These are phyloP conservation scores for Orbicella faveolata DNA, from an alignment of 64 coral and sea anemone genomes.

Conservation along the genomic window DNA sequence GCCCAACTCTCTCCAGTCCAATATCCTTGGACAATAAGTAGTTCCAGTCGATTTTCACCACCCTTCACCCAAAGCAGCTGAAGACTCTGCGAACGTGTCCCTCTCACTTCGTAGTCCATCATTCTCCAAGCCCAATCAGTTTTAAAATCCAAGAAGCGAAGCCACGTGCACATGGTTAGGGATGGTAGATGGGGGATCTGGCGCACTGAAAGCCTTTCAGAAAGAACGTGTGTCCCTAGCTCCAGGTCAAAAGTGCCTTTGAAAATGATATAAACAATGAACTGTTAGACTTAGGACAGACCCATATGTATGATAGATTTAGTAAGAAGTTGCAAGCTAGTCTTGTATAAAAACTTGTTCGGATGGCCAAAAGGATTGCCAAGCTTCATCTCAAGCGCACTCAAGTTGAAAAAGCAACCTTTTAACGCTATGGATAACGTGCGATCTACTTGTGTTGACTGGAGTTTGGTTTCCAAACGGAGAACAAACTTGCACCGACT, in stretches of 20 bases:
- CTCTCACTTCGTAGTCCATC: not conserved
- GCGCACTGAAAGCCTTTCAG: not conserved
- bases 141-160: not conserved
- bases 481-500: no score
- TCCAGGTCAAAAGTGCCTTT: conserved; percentile 10
- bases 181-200: not conserved
- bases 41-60: not conserved
- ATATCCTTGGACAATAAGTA: not conserved
- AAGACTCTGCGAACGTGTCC: not conserved
- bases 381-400: no score
- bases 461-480: no score
- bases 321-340: no score
- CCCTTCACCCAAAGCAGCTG: not conserved
- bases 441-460: no score
- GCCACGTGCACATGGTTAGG: conserved; percentile 10
- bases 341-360: no score
- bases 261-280: not conserved
- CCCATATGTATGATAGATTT: no score
- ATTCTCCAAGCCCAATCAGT: not conserved
- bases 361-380: no score
- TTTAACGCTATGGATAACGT: no score
- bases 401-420: no score
- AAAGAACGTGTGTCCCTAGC: not conserved
- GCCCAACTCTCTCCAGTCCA: not conserved
- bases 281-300: no score